phyloP scores from a whole-genome alignment of 2,113 vertebrate species.

The Hemiscyllium ocellatum region DNA sequence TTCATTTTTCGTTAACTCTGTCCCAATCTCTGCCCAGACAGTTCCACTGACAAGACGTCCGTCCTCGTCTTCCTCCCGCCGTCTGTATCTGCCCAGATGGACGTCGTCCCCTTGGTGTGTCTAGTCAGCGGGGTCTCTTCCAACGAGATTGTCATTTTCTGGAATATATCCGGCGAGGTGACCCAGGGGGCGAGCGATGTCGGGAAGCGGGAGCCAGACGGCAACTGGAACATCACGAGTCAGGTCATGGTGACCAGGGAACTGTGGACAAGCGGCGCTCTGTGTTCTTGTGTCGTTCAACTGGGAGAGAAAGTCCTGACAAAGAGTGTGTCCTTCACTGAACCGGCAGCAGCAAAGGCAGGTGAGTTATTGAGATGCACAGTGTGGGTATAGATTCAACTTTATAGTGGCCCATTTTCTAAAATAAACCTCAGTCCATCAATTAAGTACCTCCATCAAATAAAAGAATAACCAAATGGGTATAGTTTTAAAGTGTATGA shows the following conservation, averaged over 20 bases:
- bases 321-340: too few species aligned
- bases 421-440: too few species aligned
- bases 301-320: neutral
- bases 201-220: neutral
- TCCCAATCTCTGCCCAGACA: neutral
- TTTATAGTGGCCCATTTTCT: too few species aligned
- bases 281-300: neutral
- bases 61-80: neutral
- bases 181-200: neutral
- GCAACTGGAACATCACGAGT: neutral
- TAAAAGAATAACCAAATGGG: too few species aligned
- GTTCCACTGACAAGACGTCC: neutral
- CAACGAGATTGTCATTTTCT: neutral
- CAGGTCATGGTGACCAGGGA: neutral
- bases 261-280: neutral
- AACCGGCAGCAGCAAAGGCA: too few species aligned
- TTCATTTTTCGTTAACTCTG: neutral
- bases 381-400: too few species aligned
- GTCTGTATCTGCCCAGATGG: neutral
- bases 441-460: too few species aligned
- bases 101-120: neutral
- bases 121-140: neutral
- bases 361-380: too few species aligned
- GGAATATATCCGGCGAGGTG: neutral
- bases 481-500: too few species aligned